A percentile compares a stretch with the other conserved stretches of the same genome.
Evolutionary conservation across 1,140 invertebrate genomes (phyloP).

Genomic region (Sminthurides bifidus): DNA sequence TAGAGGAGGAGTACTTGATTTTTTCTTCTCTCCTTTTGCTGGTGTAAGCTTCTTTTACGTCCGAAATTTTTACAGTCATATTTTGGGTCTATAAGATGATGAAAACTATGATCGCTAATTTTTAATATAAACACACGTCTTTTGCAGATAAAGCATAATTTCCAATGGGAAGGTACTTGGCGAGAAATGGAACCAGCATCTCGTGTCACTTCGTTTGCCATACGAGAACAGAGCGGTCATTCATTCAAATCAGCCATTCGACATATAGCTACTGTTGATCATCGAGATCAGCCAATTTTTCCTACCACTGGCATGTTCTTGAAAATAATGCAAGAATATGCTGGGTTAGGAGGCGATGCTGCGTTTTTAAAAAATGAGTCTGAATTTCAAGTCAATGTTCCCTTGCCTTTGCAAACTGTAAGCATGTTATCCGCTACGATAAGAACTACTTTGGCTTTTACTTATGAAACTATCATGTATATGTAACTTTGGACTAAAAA

Average conservation of each 20-base stretch:
- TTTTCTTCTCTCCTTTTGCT: conserved; percentile 47
- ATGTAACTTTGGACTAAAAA: too few species aligned
- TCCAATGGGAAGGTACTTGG: conserved; percentile 71
- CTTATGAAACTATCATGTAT: too few species aligned
- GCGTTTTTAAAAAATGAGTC: conserved; percentile 74
- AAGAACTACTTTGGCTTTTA: background rate
- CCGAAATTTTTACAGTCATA: background rate
- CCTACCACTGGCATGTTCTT: conserved; percentile 57
- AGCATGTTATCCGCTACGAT: conserved; percentile 35
- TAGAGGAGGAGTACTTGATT: conserved; percentile 50
- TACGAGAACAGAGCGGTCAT: conserved; percentile 70
- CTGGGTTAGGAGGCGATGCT: conserved; percentile 75
- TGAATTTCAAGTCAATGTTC: conserved; percentile 60
- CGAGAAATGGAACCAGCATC: conserved; percentile 55
- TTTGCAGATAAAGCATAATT: conserved; percentile 55
- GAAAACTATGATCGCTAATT: background rate
- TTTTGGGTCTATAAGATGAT: too few species aligned
- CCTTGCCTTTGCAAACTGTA: conserved; percentile 53
- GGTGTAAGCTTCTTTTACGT: conserved; percentile 36
- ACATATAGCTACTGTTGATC: conserved; percentile 63
- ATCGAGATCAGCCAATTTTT: conserved; percentile 63
- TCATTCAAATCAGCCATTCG: conserved; percentile 71
- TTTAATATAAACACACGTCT: too few species aligned
- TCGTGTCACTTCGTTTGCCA: conserved; percentile 55
- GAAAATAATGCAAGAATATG: conserved; percentile 60